These are phyloP conservation scores for Bombyx huttoni DNA, from an alignment of 2,888 invertebrate species.

Conservation along the genomic window DNA sequence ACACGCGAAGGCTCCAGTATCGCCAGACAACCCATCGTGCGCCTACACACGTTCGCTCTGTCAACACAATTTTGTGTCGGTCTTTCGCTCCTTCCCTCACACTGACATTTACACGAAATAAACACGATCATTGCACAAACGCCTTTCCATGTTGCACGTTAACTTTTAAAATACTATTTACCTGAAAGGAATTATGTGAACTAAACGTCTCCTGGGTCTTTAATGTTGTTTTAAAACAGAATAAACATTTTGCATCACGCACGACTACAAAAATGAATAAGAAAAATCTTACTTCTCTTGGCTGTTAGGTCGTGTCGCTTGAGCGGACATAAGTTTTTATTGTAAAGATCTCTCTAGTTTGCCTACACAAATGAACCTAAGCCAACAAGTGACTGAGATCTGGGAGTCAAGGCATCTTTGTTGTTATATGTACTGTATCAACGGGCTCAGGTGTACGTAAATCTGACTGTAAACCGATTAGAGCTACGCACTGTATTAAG, in stretches of 20 bases:
- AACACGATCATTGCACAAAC: slow-evolving; percentile 45
- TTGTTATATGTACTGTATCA: slow-evolving; percentile 4
- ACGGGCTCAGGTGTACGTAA: slow-evolving; percentile 3
- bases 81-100: slow-evolving; percentile 40
- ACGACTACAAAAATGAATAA: background rate
- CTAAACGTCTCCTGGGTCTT: background rate
- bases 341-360: background rate
- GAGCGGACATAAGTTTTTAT: background rate
- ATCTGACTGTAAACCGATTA: slow-evolving; percentile 4
- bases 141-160: slow-evolving; percentile 27
- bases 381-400: slow-evolving; percentile 4
- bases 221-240: background rate
- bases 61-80: slow-evolving; percentile 49
- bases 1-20: slow-evolving; percentile 6
- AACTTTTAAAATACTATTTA: background rate
- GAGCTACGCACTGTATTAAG: slow-evolving; percentile 4
- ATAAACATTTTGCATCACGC: background rate
- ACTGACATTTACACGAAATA: slow-evolving; percentile 59
- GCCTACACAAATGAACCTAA: background rate
- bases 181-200: slow-evolving; percentile 8
- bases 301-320: background rate
- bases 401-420: background rate
- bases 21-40: slow-evolving; percentile 1
- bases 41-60: slow-evolving; percentile 32
- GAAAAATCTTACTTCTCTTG: background rate